These are phyloP conservation scores for Pomacea canaliculata DNA, from an alignment of 2,888 invertebrate species.

Conservation along the genomic window DNA sequence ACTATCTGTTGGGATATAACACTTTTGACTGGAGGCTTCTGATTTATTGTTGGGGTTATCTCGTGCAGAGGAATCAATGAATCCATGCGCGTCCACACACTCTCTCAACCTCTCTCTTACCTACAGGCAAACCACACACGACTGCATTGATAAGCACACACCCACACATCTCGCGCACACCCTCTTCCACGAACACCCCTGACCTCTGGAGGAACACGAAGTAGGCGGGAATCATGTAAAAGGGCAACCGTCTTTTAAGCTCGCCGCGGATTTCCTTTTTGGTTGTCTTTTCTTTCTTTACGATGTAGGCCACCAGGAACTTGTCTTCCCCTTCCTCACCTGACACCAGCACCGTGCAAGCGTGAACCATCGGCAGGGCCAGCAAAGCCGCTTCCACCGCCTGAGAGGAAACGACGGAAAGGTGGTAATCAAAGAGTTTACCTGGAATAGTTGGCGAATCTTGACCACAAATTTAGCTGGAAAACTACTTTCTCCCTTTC, in stretches of 20 bases:
- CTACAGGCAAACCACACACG: no score
- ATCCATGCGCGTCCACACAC: no score
- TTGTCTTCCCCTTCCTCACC: conserved; percentile 71
- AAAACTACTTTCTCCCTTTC: no score
- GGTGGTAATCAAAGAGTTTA: no score
- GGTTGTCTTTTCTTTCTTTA: conserved; percentile 58
- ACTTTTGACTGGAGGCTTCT: no score
- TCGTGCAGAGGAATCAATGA: no score
- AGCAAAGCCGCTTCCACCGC: conserved; percentile 70
- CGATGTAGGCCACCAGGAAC: conserved; percentile 69
- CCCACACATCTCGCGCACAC: background rate
- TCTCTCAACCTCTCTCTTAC: no score
- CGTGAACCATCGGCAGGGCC: conserved; percentile 63
- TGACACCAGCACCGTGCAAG: conserved; percentile 66
- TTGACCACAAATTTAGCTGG: no score
- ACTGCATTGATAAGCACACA: no score
- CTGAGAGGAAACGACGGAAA: conserved; percentile 42
- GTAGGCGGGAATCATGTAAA: conserved; percentile 71
- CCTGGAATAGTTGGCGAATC: no score
- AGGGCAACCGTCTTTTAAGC: conserved; percentile 68
- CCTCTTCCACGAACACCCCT: conserved; percentile 16
- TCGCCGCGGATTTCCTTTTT: conserved; percentile 67
- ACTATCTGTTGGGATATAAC: no score
- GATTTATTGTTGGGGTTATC: no score
- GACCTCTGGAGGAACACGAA: conserved; percentile 67